These are phyloP conservation scores for Microtus ochrogaster DNA, from an alignment of 2,113 vertebrate genomes.

Conservation along the genomic window DNA sequence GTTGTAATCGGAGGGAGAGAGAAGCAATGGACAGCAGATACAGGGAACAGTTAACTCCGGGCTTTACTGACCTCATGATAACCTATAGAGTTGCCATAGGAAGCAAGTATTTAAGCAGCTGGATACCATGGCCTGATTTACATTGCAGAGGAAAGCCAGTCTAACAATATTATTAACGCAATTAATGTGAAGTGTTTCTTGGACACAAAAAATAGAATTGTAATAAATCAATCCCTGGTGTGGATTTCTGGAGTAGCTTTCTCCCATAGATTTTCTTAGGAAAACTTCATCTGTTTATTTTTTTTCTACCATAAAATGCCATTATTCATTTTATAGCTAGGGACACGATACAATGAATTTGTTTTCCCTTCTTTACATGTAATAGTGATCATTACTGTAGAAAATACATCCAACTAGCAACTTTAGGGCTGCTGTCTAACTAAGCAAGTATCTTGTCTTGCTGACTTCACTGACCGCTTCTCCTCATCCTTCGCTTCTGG, in stretches of 20 bases:
- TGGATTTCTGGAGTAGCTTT: conserved; percentile 33
- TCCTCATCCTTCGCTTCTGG: conserved; percentile 63
- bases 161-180: background rate
- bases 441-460: conserved; percentile 52
- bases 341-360: background rate
- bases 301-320: background rate
- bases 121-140: background rate
- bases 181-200: conserved; percentile 23
- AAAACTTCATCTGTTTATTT: conserved; percentile 47
- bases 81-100: background rate
- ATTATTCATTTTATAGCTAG: conserved; percentile 32
- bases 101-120: background rate
- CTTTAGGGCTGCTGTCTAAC: conserved; percentile 33
- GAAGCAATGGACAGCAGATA: background rate
- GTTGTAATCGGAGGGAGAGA: background rate
- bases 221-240: background rate
- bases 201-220: conserved; percentile 37
- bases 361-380: conserved; percentile 19
- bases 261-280: background rate
- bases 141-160: conserved; percentile 5
- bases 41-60: background rate
- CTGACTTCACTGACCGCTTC: conserved; percentile 57
- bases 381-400: background rate
- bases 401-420: conserved; percentile 51
- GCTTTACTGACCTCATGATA: background rate